Conservation (phyloP, 1,140 invertebrate genomes). For the Habropoda laboriosa region DNA sequence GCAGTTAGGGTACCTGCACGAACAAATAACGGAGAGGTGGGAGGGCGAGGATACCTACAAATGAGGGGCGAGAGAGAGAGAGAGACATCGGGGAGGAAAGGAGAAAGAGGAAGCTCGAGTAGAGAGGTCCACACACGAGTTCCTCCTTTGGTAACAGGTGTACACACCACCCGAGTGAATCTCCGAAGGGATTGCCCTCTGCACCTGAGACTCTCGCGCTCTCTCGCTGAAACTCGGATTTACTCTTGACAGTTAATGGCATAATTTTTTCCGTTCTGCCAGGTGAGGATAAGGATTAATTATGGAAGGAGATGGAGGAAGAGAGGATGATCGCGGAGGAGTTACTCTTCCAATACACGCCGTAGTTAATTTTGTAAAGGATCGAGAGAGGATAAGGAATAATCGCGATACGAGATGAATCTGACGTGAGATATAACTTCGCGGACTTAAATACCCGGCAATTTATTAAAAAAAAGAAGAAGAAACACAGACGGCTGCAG, state of each 20-base stretch:
- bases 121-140: constrained; percentile 9
- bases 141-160: constrained; percentile 60
- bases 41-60: constrained; percentile 57
- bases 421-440: background rate
- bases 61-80: constrained; percentile 48
- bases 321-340: background rate
- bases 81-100: too few relatives aligned
- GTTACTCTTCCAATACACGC: too few relatives aligned
- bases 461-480: background rate
- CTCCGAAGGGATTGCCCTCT: constrained; percentile 26
- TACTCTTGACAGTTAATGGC: constrained; percentile 50
- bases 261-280: constrained; percentile 29
- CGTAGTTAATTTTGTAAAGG: too few relatives aligned
- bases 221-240: constrained; percentile 32
- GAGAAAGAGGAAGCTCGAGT: constrained; percentile 19
- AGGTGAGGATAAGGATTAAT: constrained; percentile 51
- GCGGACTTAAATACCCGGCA: background rate
- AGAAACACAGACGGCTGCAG: background rate
- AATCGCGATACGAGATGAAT: constrained; percentile 4
- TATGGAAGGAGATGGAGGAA: background rate
- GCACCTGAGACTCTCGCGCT: constrained; percentile 44
- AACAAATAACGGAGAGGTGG: constrained; percentile 61
- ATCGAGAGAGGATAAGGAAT: too few relatives aligned
- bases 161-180: constrained; percentile 17
- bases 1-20: constrained; percentile 55